Conservation (phyloP, 2,888 invertebrate species). For the Apeira syringaria region DNA sequence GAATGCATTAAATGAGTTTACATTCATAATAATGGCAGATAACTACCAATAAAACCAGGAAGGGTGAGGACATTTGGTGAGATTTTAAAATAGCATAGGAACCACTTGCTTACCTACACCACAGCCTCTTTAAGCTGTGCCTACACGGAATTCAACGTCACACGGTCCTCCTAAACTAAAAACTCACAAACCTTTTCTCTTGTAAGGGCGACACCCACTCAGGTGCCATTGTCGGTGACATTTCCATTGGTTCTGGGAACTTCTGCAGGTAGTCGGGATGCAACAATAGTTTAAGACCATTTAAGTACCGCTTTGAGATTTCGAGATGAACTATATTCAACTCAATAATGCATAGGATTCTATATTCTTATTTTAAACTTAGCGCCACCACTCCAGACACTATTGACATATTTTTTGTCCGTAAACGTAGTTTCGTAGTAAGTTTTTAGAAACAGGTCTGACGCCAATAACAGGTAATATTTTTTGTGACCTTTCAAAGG, state of each 20-base stretch:
- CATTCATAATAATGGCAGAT: too few relatives aligned
- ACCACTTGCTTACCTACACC: too few relatives aligned
- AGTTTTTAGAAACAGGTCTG: slow-evolving; percentile 52
- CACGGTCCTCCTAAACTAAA: not conserved
- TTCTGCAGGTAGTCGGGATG: slow-evolving; percentile 16
- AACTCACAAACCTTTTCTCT: slow-evolving; percentile 16
- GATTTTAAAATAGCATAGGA: too few relatives aligned
- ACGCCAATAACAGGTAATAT: slow-evolving; percentile 59
- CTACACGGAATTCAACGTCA: too few relatives aligned
- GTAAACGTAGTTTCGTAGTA: slow-evolving; percentile 69
- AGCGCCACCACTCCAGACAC: slow-evolving; percentile 65
- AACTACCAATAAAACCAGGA: too few relatives aligned
- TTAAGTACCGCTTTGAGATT: slow-evolving; percentile 34
- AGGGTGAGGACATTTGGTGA: too few relatives aligned
- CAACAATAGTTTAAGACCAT: slow-evolving; percentile 28
- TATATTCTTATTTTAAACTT: slow-evolving; percentile 47
- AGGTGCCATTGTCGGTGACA: slow-evolving; percentile 43
- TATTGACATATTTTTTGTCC: slow-evolving; percentile 55
- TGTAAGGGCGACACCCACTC: slow-evolving; percentile 47
- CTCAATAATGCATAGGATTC: slow-evolving; percentile 43
- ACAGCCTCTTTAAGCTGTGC: too few relatives aligned
- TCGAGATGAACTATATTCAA: slow-evolving; percentile 43
- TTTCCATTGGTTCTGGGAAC: slow-evolving; percentile 23
- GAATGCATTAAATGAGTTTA: too few relatives aligned
- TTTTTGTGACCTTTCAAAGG: slow-evolving; percentile 44